Conservation (phyloP, 2,888 invertebrate genomes). For the Synergus japonicus region DNA sequence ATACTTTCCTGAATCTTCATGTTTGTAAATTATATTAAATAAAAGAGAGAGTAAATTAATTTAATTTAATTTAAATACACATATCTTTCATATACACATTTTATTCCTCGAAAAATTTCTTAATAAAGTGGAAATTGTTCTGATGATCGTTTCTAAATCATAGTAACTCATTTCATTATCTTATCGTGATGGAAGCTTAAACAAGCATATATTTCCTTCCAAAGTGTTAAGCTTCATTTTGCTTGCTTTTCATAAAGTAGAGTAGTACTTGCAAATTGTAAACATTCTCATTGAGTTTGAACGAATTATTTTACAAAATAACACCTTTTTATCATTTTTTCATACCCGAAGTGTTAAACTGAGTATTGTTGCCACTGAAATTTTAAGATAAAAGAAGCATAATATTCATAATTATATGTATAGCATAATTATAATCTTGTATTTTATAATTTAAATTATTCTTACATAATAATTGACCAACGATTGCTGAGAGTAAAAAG, state of each 20-base stretch:
- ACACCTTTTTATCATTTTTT: too few relatives aligned
- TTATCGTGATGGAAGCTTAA: too few relatives aligned
- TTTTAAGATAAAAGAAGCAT: neutral
- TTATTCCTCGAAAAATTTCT: neutral
- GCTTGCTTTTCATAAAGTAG: too few relatives aligned
- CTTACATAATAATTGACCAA: conserved; percentile 48
- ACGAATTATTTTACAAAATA: too few relatives aligned
- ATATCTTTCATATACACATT: neutral
- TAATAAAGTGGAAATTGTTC: neutral
- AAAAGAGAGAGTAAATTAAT: neutral
- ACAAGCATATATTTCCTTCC: too few relatives aligned
- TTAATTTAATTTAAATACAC: neutral
- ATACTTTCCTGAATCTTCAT: conserved; percentile 60
- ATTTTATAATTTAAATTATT: neutral
- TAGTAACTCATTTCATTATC: too few relatives aligned
- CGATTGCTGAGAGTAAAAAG: conserved; percentile 80
- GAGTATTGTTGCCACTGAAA: neutral
- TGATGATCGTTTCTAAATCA: too few relatives aligned
- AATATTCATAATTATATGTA: neutral
- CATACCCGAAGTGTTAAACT: too few relatives aligned
- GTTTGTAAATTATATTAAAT: conserved; percentile 47
- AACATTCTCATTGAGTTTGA: too few relatives aligned
- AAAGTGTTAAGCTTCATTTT: too few relatives aligned
- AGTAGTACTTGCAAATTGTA: too few relatives aligned
- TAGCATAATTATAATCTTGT: too few relatives aligned